Base-by-base conservation (phyloP, 2,888 invertebrate species). In the Hermaeophaga mercurialis region DNA sequence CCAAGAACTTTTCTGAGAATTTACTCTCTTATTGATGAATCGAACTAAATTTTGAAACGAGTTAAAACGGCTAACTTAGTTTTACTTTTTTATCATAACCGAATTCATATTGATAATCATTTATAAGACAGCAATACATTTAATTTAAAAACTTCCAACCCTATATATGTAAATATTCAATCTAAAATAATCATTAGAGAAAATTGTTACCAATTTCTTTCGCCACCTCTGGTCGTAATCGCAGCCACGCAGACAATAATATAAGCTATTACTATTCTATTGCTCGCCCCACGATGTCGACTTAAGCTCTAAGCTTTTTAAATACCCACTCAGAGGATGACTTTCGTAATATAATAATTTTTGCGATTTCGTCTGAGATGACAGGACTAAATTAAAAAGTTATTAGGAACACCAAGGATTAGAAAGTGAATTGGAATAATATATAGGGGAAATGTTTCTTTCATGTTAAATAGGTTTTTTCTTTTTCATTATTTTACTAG, bases 181-280 rank as follows among this genome's bases (percentile, higher is more conserved):
- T 31, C 31, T 18, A 28, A 50, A 41, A 50, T 50, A 41, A 50
- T 41, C 50, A 41, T 50, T 50, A 47, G 14, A 18, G 24, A 43
- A 43, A 44, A 43, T 43, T 43, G 43, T 34, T 33, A 44, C 39
- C 48, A 49, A 50, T 45, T 56, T 19, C 31, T 19, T 2, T 45
- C 56, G 36, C 54, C 48, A 48, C 45, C 59, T 52, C 55, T 52
- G 53, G 49, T 57, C 62, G 64, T 75, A 75, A 75, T 75, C 75
- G 72, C 70, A 61, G 67, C 70, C 66, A 65, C 70, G 72, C 75
- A 75, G 75, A 73, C 73, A 69, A 73, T 74, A 74, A 74, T 75
- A 75, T 73, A 73, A 73, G 74, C 74, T 74, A 75, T 75, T 75
- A 75, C 73, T 73, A 74, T 75, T 75, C 75, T 73, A 75, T 75